These are phyloP conservation scores for Oasisia sp. DNA, from an alignment of 2,888 invertebrate genomes.

Conservation along the genomic window DNA sequence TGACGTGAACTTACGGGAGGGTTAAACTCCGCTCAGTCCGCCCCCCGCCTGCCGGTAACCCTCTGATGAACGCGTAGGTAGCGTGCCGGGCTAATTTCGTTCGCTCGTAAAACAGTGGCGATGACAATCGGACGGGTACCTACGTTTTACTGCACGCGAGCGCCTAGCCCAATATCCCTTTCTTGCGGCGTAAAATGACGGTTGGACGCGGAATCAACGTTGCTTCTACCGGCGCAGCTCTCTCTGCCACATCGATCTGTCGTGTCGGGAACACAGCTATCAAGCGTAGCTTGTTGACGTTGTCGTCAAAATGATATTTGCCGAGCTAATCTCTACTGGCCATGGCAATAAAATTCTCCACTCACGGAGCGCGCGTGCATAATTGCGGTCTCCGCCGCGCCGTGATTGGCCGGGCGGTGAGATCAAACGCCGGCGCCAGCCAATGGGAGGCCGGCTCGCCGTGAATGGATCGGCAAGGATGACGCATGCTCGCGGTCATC, in stretches of 20 bases:
- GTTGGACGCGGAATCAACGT: not conserved
- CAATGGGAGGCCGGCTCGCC: not conserved
- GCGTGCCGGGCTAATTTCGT: constrained; percentile 9
- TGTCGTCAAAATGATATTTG: constrained; percentile 17
- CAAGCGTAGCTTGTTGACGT: not conserved
- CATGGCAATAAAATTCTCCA: constrained; percentile 12
- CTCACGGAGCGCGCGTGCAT: constrained; percentile 10
- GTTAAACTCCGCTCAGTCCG: not conserved
- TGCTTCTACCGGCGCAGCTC: not conserved
- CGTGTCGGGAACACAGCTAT: not conserved
- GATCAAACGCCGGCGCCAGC: not conserved
- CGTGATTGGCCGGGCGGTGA: not conserved
- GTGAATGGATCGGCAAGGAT: not conserved
- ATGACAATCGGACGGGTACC: not conserved
- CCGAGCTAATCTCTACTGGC: not conserved
- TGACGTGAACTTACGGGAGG: not conserved
- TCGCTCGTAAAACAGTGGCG: not conserved
- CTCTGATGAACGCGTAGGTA: not conserved
- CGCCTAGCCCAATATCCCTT: not conserved
- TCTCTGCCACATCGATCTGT: not conserved
- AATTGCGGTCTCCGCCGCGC: not conserved
- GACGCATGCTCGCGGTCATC: not conserved
- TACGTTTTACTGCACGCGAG: constrained; percentile 6
- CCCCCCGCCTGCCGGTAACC: not conserved
- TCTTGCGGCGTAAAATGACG: not conserved